A percentile compares a stretch with the other conserved stretches of the same genome.
These are phyloP conservation scores for Oryzaephilus surinamensis DNA, from an alignment of 1,140 invertebrate genomes.

Conservation along the genomic window DNA sequence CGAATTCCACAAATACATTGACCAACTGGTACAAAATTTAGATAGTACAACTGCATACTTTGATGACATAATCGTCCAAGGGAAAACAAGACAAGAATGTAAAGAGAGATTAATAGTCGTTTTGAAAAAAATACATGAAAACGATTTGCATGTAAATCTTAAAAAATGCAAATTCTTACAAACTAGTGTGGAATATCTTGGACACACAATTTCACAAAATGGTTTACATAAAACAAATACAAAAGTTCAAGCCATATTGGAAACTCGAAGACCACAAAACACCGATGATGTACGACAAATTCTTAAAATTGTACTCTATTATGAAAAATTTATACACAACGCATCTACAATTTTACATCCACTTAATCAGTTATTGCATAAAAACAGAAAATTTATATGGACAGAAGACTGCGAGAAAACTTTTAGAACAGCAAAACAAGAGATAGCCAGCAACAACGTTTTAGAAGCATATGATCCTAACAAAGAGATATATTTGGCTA, in stretches of 20 bases:
- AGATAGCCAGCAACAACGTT: constrained; percentile 19
- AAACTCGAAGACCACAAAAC: constrained; percentile 20
- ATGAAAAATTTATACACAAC: constrained; percentile 25
- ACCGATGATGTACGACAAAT: constrained; percentile 25
- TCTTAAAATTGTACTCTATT: constrained; percentile 31
- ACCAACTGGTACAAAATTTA: background rate
- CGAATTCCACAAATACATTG: no score
- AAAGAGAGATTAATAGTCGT: constrained; percentile 4
- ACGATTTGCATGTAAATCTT: no score
- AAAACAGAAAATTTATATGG: constrained; percentile 14
- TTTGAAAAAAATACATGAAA: constrained; percentile 8
- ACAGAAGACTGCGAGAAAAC: constrained; percentile 10
- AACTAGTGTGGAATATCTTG: constrained; percentile 17
- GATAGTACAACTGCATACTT: no score
- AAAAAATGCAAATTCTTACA: constrained; percentile 14
- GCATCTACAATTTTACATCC: constrained; percentile 1
- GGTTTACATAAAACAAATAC: constrained; percentile 7
- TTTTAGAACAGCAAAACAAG: constrained; percentile 20
- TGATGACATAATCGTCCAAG: constrained; percentile 26
- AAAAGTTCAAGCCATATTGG: constrained; percentile 23
- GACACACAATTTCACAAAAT: constrained; percentile 19
- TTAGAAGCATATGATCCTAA: constrained; percentile 16
- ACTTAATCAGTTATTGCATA: constrained; percentile 5
- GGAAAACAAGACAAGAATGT: constrained; percentile 18
- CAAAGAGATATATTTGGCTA: constrained; percentile 5